Percentiles rank a stretch among this genome's conserved stretches.
Conservation (phyloP, 2,797 vertebrate species). For the Phylloscopus collybita region DNA sequence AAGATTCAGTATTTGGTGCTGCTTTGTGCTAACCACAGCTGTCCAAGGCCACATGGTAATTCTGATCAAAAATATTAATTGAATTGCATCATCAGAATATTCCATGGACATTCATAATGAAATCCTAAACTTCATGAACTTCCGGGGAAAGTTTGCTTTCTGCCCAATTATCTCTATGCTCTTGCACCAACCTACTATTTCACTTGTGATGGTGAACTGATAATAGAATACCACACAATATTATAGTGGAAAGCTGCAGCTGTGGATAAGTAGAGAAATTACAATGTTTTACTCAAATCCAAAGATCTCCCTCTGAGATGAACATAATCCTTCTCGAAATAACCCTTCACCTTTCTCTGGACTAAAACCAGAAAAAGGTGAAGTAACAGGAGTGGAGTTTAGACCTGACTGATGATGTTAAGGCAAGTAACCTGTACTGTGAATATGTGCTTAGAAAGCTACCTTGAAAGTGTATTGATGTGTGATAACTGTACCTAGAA, state of each 20-base stretch:
- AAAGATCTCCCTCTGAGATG: not conserved
- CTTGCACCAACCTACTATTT: not conserved
- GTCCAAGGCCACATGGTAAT: not conserved
- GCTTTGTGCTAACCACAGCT: conserved; percentile 9
- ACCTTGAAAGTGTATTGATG: not conserved
- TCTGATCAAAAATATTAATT: conserved; percentile 3
- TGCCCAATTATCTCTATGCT: not conserved
- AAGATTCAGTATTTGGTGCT: conserved; percentile 48
- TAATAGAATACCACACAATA: not conserved
- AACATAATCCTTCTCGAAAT: not conserved
- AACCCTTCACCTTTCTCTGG: not conserved
- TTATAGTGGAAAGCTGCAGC: not conserved
- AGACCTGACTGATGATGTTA: not conserved
- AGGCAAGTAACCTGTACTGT: not conserved
- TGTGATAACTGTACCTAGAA: not conserved
- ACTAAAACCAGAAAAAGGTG: not conserved
- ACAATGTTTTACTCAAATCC: not conserved
- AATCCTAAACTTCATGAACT: not conserved
- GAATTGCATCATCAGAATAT: not conserved
- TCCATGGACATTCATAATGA: not conserved
- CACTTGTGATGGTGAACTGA: not conserved
- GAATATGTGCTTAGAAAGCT: not conserved
- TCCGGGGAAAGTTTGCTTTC: not conserved
- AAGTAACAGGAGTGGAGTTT: not conserved
- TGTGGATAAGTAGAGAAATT: not conserved